Percentiles rank a stretch among this genome's conserved stretches.
Conservation (phyloP, 2,113 vertebrate genomes). For the Parus major region DNA sequence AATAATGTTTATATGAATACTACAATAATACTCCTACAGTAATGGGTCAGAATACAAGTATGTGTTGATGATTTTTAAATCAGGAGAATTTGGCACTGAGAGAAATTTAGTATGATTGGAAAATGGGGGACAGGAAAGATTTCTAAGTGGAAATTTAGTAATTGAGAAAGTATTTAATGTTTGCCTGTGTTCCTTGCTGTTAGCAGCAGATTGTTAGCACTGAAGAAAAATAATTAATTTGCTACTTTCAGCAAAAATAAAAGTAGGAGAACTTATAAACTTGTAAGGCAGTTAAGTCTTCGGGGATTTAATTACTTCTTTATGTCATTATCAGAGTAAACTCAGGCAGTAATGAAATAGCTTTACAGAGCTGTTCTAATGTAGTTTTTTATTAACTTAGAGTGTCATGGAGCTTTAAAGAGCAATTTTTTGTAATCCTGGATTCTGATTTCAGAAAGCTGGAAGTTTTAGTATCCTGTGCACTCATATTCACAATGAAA, state of each 20-base stretch:
- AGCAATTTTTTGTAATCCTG: background rate
- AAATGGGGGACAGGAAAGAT: background rate
- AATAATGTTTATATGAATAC: background rate
- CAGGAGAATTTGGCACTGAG: background rate
- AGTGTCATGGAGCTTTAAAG: background rate
- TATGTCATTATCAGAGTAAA: background rate
- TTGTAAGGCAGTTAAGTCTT: background rate
- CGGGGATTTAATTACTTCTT: slow-evolving; percentile 5
- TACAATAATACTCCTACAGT: background rate
- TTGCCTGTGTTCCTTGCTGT: background rate
- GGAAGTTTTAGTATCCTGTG: background rate
- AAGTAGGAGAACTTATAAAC: background rate
- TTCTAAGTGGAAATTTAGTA: background rate
- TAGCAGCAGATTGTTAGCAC: background rate
- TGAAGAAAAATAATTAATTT: background rate
- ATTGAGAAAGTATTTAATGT: background rate
- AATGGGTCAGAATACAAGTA: background rate
- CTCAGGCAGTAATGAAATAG: slow-evolving; percentile 16
- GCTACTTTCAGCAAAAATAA: background rate
- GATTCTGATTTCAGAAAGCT: background rate
- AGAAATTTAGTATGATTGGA: background rate
- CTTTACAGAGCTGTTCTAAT: slow-evolving; percentile 41
- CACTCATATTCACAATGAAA: background rate
- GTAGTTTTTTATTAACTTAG: slow-evolving; percentile 38
- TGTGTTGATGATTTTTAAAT: background rate